Conservation (phyloP, 1,140 invertebrate genomes). For the Cecropterus lyciades region DNA sequence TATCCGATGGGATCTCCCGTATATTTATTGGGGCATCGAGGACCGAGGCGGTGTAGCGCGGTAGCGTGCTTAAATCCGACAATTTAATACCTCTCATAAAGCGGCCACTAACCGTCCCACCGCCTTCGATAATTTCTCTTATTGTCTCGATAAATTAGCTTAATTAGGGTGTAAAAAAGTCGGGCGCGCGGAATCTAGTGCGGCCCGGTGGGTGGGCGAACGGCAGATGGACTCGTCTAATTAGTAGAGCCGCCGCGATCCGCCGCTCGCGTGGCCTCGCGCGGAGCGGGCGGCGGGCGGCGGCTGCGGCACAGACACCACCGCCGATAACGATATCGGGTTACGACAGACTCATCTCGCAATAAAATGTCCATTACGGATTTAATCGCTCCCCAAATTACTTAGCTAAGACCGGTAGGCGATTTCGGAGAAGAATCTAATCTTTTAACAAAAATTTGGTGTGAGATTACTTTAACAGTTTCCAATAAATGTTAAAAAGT, state of each 20-base stretch:
- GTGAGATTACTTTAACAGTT: slow-evolving; percentile 25
- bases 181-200: slow-evolving; percentile 68
- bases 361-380: slow-evolving; percentile 31
- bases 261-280: background rate
- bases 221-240: slow-evolving; percentile 40
- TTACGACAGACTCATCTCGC: slow-evolving; percentile 21
- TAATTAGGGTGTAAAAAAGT: slow-evolving; percentile 79
- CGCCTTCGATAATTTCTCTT: slow-evolving; percentile 70
- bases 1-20: slow-evolving; percentile 71
- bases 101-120: slow-evolving; percentile 57
- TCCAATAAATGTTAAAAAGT: slow-evolving; percentile 12
- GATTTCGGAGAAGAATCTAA: slow-evolving; percentile 30
- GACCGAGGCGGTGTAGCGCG: slow-evolving; percentile 61
- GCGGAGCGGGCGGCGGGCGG: background rate
- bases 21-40: slow-evolving; percentile 71
- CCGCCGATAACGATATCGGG: slow-evolving; percentile 26
- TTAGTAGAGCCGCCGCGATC: slow-evolving; percentile 38
- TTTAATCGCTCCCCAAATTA: slow-evolving; percentile 33
- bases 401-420: slow-evolving; percentile 28
- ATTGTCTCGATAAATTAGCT: slow-evolving; percentile 82
- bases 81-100: slow-evolving; percentile 77
- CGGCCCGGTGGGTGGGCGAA: slow-evolving; percentile 64
- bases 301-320: background rate
- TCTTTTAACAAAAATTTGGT: slow-evolving; percentile 25
- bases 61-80: slow-evolving; percentile 70